Conservation (phyloP, 2,113 vertebrate genomes). For the Alaudala cheleensis region DNA sequence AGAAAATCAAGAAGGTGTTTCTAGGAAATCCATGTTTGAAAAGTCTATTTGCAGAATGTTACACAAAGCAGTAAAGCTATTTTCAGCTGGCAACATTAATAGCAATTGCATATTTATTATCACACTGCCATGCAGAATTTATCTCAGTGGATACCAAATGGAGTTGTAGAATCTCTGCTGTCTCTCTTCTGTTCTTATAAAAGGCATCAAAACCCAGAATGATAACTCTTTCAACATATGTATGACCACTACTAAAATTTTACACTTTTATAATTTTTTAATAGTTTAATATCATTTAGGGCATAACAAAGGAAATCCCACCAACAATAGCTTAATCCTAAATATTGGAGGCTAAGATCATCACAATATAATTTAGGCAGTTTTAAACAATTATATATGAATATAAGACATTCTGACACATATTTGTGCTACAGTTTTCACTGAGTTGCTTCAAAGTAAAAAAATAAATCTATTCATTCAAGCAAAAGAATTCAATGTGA, state of each 20-base stretch:
- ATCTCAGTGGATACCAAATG: not conserved
- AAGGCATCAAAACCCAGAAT: not conserved
- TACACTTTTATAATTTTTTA: not conserved
- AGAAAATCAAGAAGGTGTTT: not conserved
- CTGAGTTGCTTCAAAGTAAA: not conserved
- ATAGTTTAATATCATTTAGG: not conserved
- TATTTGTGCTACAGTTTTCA: slow-evolving; percentile 9
- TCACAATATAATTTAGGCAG: not conserved
- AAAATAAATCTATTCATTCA: slow-evolving; percentile 29
- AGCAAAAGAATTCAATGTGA: slow-evolving; percentile 30
- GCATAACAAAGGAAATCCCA: not conserved
- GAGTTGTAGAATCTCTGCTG: not conserved
- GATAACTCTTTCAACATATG: not conserved
- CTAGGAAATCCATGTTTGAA: not conserved
- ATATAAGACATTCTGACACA: not conserved
- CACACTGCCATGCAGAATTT: not conserved
- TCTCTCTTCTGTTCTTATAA: not conserved
- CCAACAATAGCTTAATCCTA: not conserved
- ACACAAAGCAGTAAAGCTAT: not conserved
- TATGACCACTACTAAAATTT: not conserved
- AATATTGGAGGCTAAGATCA: not conserved
- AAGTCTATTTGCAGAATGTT: not conserved
- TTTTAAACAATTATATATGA: not conserved
- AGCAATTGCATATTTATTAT: not conserved
- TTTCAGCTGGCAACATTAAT: not conserved